Base-by-base conservation (phyloP, 2,888 invertebrate species). In the Caenorhabditis angaria region DNA sequence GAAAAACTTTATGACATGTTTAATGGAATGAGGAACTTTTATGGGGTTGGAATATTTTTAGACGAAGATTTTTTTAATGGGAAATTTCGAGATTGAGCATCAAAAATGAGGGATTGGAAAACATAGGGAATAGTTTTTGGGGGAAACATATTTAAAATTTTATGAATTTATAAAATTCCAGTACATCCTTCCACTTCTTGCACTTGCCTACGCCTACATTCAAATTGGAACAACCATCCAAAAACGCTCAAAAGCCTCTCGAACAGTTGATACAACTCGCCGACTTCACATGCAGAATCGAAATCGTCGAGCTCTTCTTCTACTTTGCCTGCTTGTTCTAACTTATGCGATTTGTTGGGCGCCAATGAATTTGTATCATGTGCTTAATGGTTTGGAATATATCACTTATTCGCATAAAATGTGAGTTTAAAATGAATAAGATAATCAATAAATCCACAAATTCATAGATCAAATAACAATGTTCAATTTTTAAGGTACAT, bases 301-400 rank as follows among this genome's bases (percentile, higher is more conserved):
- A 18, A 79, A 76, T 59, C 66, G 80, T 59, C 92, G 93, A 82
- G 95, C 94, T 20, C 94, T 95, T 88, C 91, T 93, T 14, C 91
- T 95, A 27, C 90, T 95, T 8, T 92, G 93, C 75, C 92, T 93
- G 29, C 94, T 95, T 77, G 93, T 93, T 5, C 90, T 93, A 2
- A 93, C 94, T 5, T 95, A 94, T 87, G 93, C 93, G 1, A 91
- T 94, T 65, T 94, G 94, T 83, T 95, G 95, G 95, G 88, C 95
- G 77, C 95, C 95, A 0, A 88, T 95, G 73, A 94, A 95, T 87
- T 91, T 94, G 10, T 93, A 93, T 89, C 95, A 95, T 89, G 78
- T 85, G 14, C 70, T 87, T 32, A 77, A 77, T 63, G 82, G 81
- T 1, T 61, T 87, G 50, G 83, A 85, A 48, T 53, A 84, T 22